Percentiles rank a stretch among this genome's conserved stretches.
Conservation (phyloP, 2,797 vertebrate genomes). For the Euphonia xanthogaster region DNA sequence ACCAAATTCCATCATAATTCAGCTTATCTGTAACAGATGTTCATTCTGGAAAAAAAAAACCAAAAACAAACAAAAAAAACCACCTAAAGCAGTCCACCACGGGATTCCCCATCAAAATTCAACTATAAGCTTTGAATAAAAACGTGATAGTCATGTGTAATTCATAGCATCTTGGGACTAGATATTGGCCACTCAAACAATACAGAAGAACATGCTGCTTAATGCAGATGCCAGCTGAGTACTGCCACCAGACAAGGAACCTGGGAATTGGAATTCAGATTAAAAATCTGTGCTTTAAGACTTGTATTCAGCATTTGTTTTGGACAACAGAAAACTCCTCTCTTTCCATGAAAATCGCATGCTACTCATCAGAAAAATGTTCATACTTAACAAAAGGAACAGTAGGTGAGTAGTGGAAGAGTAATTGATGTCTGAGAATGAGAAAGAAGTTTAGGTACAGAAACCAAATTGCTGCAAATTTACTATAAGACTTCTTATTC, state of each 20-base stretch:
- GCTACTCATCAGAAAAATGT: neutral
- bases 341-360: neutral
- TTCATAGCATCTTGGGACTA: neutral
- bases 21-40: constrained; percentile 18
- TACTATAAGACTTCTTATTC: constrained; percentile 10
- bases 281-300: neutral
- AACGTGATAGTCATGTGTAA: neutral
- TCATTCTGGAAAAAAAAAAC: neutral
- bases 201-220: neutral
- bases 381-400: neutral
- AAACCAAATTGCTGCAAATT: constrained; percentile 46
- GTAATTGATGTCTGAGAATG: neutral
- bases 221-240: neutral
- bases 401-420: neutral
- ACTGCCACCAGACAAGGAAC: neutral
- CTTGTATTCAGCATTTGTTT: neutral
- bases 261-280: neutral
- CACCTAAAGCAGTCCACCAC: neutral
- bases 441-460: neutral
- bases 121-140: neutral
- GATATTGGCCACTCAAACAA: neutral
- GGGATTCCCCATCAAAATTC: neutral
- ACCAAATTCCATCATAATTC: neutral
- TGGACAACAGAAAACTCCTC: neutral
- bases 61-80: neutral